Evolutionary conservation across 37 sponge, comb jelly and placozoan species (phyloP), one percentile per base, ranked within the genome.

Genomic region (Mnemiopsis leidyi): DNA sequence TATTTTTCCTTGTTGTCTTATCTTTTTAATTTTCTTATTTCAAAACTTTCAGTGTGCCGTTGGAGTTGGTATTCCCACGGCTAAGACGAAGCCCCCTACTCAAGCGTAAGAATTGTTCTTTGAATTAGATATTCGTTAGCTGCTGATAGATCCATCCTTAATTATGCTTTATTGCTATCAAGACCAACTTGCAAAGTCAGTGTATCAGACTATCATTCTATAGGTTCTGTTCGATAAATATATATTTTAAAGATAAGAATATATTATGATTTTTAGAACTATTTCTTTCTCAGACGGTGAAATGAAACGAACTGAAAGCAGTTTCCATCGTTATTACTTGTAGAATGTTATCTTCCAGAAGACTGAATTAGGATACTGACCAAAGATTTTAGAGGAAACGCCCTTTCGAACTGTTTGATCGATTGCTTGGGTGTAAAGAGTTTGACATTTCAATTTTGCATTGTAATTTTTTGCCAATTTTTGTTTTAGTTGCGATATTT

Each of bases 31-130:
- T 67, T 67, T 20, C 68, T 20, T 67, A 67, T 21, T 67, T n/a
- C n/a, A n/a, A n/a, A n/a, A n/a, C 26, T 39, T 85, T 85, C 90
- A 85, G 90, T 85, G 90, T 39, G 61, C 40, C 24, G 90, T 85
- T 33, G 90, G 90, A 29, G 90, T 85, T 40, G 90, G 90, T 0
- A 85, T 85, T 2, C 90, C 90, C 24, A 85, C 90, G 0, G 90
- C 90, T 5, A 38, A 40, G 39, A 85, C 90, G 23, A 85, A 85
- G 30, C 90, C 75, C 13, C 61, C 61, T 48, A 48, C 61, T 5
- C 61, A 48, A 18, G 61, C 61, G 61, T 48, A 48, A 48, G 61
- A 18, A 48, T 48, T 48, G 61, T 48, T 18, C 61, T n/a, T n/a
- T n/a, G n/a, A n/a, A n/a, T n/a, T n/a, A n/a, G n/a, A n/a, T n/a